Percentiles rank a stretch among this genome's conserved stretches.
phyloP scores from a whole-genome alignment of 1,140 invertebrate species.

The Drosophila nigrodunni region DNA sequence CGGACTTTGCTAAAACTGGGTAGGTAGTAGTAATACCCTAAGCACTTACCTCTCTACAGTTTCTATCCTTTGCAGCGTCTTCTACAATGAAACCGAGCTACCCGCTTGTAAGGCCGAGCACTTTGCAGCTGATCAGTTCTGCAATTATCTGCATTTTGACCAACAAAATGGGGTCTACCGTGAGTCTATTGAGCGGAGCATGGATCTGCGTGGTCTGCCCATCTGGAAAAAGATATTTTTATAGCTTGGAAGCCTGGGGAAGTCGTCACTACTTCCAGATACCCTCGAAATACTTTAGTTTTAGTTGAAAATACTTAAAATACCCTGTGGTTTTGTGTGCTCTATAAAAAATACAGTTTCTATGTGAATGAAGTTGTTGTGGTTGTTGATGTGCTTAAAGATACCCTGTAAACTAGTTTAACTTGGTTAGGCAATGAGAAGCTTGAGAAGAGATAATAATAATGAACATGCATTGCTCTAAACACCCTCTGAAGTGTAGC shows the following conservation, averaged over 20 bases:
- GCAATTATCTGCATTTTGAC: slow-evolving; percentile 42
- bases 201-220: slow-evolving; percentile 24
- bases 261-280: not conserved
- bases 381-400: not conserved
- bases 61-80: slow-evolving; percentile 12
- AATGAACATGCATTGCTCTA: too few relatives aligned
- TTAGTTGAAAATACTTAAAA: too few relatives aligned
- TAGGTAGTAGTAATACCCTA: slow-evolving; percentile 9
- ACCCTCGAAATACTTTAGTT: too few relatives aligned
- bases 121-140: slow-evolving; percentile 42
- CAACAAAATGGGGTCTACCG: slow-evolving; percentile 18
- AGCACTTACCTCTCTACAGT: slow-evolving; percentile 2
- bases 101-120: slow-evolving; percentile 28
- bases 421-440: too few relatives aligned
- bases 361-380: too few relatives aligned
- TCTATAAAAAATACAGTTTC: too few relatives aligned
- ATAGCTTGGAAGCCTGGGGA: not conserved
- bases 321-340: too few relatives aligned
- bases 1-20: slow-evolving; percentile 61
- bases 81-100: slow-evolving; percentile 13
- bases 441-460: too few relatives aligned
- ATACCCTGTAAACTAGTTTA: not conserved
- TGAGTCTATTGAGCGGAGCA: slow-evolving; percentile 27
- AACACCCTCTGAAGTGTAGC: too few relatives aligned
- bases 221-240: slow-evolving; percentile 55